These are phyloP conservation scores for Pharmacophagus antenor DNA, from an alignment of 2,888 invertebrate genomes.

Conservation along the genomic window DNA sequence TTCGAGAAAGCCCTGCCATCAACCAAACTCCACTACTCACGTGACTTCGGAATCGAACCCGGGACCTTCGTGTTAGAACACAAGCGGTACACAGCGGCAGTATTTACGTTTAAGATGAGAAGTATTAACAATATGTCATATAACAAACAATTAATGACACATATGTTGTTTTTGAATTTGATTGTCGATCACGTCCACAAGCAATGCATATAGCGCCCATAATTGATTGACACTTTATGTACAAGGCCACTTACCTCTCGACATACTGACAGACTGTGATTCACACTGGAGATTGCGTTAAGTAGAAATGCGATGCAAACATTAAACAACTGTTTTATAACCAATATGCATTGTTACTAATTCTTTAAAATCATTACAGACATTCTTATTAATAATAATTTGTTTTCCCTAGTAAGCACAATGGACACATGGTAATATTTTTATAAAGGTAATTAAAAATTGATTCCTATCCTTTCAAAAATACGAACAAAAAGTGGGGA, in stretches of 20 bases:
- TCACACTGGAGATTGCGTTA: not conserved
- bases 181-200: not conserved
- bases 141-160: not conserved
- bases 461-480: too few species aligned
- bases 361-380: too few species aligned
- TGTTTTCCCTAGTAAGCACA: too few species aligned
- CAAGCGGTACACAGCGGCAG: not conserved
- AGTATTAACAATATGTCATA: not conserved
- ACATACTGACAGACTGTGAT: not conserved
- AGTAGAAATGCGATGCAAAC: not conserved
- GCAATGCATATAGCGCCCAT: slow-evolving; percentile 13
- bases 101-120: not conserved
- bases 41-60: too few species aligned
- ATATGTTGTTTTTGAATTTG: not conserved
- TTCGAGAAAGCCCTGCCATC: too few species aligned
- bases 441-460: too few species aligned
- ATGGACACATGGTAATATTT: too few species aligned
- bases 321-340: slow-evolving; percentile 30
- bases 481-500: too few species aligned
- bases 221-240: slow-evolving; percentile 18
- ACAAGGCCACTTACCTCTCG: slow-evolving; percentile 15
- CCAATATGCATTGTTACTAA: not conserved
- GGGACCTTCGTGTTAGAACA: not conserved
- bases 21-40: too few species aligned
- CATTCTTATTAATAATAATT: too few species aligned